These are phyloP conservation scores for Actias luna DNA, from an alignment of 2,888 invertebrate species.

Conservation along the genomic window DNA sequence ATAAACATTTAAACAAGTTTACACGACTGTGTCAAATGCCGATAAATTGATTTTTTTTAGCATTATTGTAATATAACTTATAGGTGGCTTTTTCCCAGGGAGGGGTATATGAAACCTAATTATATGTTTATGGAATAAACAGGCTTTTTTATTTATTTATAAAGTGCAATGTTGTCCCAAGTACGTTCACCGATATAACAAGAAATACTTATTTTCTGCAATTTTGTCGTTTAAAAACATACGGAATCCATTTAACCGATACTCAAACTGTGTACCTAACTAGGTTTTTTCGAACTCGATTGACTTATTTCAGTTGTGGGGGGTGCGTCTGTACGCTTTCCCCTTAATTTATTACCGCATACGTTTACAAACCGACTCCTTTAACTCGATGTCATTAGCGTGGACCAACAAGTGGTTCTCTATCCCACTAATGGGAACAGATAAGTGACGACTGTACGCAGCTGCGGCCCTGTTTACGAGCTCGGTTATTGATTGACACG, in stretches of 20 bases:
- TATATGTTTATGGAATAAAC: too few species aligned
- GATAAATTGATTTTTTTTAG: too few species aligned
- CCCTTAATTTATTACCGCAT: conserved; percentile 60
- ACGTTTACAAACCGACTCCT: conserved; percentile 24
- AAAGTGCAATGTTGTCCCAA: too few species aligned
- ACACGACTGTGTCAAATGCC: too few species aligned
- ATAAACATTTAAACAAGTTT: too few species aligned
- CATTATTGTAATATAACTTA: too few species aligned
- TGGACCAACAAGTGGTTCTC: conserved; percentile 56
- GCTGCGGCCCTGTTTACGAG: conserved; percentile 48
- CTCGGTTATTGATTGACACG: conserved; percentile 59
- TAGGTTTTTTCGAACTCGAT: conserved; percentile 25
- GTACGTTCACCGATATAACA: too few species aligned
- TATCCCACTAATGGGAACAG: conserved; percentile 61
- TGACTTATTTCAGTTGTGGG: conserved; percentile 61
- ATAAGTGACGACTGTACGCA: conserved; percentile 65
- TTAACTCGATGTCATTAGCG: conserved; percentile 46
- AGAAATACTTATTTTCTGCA: too few species aligned
- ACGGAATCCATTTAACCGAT: conserved; percentile 9
- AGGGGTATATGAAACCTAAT: too few species aligned
- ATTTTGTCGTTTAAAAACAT: too few species aligned
- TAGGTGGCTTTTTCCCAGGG: too few species aligned
- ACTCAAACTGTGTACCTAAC: not conserved
- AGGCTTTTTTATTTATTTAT: too few species aligned
- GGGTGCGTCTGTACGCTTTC: conserved; percentile 49